Base-by-base conservation (phyloP, 2,888 invertebrate genomes). In the Polydrusus cervinus region DNA sequence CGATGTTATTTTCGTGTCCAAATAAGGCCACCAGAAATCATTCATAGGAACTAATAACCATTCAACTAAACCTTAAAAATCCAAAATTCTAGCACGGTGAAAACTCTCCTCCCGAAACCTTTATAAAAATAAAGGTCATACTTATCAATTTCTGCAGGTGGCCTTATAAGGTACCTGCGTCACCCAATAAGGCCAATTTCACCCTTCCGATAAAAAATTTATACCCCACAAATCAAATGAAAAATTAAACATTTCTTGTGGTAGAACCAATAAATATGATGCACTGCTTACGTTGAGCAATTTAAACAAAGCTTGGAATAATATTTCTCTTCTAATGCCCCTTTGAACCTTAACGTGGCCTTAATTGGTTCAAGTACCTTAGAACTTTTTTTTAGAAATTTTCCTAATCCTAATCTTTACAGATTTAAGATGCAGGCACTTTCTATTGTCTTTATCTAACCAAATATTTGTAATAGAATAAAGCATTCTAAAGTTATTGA, bases 1-100 rank as follows among this genome's bases (percentile, higher is more conserved):
- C 47, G 47, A 65, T 65, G 65, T 45, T 65, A 65, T 65, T 65
- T 43, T 65, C 47, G 65, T 65, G 47, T 16, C 65, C 47, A 65
- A 45, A 65, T 45, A 65, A 65, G 65, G 65, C 61, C 61, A 61
- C 61, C 61, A 1, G 10, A 61, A 61, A 61, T 30, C 61, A 34
- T 40, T 43, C 30, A 61, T 61, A 61, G 34, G 61, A 61, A 25
- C 43, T 38, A 61, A 61, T n/a, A n/a, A 61, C 34, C 61, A 34
- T 9, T 57, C 25, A 34, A 57, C 60, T 57, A 9, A 57, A 57
- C 60, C 18, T 20, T 25, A 57, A 13, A 20, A 34, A 57, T 57
- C 25, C 60, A 57, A 25, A 57, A 57, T 57, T 57, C 2, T 57
- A 57, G 25, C 25, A 57, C 61, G 13, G 34, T 6, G 38, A 61